Percentiles rank a stretch among this genome's conserved stretches.
phyloP scores from a whole-genome alignment of 2,797 vertebrate genomes.

The Sylvia borin region DNA sequence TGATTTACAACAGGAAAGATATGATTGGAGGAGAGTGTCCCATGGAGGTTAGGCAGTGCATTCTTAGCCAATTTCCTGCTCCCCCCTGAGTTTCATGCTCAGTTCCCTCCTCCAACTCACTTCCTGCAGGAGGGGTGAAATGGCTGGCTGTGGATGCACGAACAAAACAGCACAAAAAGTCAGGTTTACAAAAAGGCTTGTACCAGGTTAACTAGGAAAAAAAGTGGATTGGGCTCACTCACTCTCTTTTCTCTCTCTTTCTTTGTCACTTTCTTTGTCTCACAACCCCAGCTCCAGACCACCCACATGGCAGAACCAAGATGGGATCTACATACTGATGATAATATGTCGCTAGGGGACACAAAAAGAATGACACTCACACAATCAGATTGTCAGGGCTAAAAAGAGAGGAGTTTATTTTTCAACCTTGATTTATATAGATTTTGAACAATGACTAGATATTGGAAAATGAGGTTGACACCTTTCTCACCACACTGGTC shows the following conservation, averaged over 20 bases:
- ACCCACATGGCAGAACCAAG: background rate
- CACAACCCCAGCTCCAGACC: background rate
- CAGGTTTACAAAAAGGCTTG: background rate
- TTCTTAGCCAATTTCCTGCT: background rate
- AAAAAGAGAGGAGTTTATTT: too few relatives aligned
- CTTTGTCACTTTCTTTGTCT: background rate
- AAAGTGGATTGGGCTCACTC: background rate
- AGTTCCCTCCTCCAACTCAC: background rate
- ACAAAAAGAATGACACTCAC: too few relatives aligned
- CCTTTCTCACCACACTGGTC: too few relatives aligned
- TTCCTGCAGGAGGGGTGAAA: background rate
- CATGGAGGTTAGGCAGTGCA: background rate
- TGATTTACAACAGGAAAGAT: background rate
- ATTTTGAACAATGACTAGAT: too few relatives aligned
- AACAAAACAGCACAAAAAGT: background rate
- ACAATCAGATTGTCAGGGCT: too few relatives aligned
- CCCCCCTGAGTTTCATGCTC: background rate
- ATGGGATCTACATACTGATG: background rate
- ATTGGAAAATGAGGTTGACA: too few relatives aligned
- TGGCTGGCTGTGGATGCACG: background rate
- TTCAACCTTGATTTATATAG: too few relatives aligned
- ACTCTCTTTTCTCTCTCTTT: background rate
- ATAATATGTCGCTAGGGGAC: background rate
- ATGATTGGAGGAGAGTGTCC: background rate
- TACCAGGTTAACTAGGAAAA: background rate